phyloP scores from a whole-genome alignment of 2,113 vertebrate genomes.

The Asarcornis scutulata region DNA sequence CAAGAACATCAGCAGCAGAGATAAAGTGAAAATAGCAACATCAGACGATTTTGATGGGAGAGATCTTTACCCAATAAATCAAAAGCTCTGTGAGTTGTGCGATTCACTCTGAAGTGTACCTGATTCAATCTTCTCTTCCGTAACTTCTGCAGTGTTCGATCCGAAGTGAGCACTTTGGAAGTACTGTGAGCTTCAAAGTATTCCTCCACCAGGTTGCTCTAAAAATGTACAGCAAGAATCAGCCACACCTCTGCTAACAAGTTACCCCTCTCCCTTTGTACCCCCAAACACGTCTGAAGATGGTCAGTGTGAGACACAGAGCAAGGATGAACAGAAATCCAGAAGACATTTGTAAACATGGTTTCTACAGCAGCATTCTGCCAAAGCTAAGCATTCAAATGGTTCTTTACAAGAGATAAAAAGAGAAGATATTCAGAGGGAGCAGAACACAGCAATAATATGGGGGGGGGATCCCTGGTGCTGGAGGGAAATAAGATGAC shows the following conservation, averaged over 20 bases:
- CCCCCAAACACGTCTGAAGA: neutral
- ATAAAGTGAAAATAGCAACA: neutral
- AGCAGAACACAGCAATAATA: neutral
- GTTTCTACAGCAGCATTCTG: neutral
- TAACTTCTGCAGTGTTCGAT: slow-evolving; percentile 91
- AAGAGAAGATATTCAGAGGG: neutral
- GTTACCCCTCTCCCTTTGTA: neutral
- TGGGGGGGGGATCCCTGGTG: neutral
- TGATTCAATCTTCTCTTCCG: slow-evolving; percentile 87
- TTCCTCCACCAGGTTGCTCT: slow-evolving; percentile 89
- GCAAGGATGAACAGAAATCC: neutral
- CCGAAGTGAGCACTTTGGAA: slow-evolving; percentile 94
- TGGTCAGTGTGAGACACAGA: neutral
- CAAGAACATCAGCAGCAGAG: neutral
- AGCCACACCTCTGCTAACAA: neutral
- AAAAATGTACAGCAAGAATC: slow-evolving; percentile 35
- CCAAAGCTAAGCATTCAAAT: neutral
- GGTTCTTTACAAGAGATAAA: neutral
- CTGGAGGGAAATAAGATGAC: neutral
- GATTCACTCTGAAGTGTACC: slow-evolving; percentile 72
- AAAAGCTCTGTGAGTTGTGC: neutral
- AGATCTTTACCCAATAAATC: neutral
- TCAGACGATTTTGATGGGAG: neutral
- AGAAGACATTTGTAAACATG: neutral
- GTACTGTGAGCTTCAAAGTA: slow-evolving; percentile 98